A percentile compares a stretch with the other conserved stretches of the same genome.
Evolutionary conservation across 2,888 invertebrate species (phyloP).

Genomic region (Epistrophe eligans): DNA sequence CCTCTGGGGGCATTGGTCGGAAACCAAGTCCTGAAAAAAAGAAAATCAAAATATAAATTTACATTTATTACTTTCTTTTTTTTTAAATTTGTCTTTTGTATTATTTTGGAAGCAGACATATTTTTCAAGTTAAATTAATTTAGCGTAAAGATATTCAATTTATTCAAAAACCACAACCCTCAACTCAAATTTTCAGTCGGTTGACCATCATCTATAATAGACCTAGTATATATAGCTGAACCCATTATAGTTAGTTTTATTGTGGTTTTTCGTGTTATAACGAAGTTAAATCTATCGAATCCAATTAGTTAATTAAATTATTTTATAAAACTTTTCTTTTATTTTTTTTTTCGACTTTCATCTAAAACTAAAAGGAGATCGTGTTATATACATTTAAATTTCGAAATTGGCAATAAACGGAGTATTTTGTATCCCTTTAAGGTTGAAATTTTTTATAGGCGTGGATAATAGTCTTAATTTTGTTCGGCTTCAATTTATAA

Average conservation of each 20-base stretch:
- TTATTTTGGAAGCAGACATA: neutral
- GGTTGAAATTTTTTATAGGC: conserved; percentile 32
- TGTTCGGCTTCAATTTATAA: neutral
- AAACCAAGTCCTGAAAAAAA: conserved; percentile 93
- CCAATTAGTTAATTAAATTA: conserved; percentile 80
- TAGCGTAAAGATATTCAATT: conserved; percentile 17
- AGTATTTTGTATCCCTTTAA: conserved; percentile 12
- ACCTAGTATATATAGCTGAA: neutral
- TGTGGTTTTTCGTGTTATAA: conserved; percentile 49
- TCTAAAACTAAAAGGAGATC: conserved; percentile 10
- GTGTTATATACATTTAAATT: conserved; percentile 33
- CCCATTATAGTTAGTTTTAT: conserved; percentile 28
- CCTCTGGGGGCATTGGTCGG: conserved; percentile 96
- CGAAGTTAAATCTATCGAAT: conserved; percentile 74
- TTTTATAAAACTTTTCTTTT: conserved; percentile 37
- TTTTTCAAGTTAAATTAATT: conserved; percentile 43
- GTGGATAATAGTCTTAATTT: conserved; percentile 41
- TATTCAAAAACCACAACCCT: conserved; percentile 31
- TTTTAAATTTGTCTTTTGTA: no score
- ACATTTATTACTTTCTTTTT: neutral
- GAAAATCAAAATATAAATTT: conserved; percentile 41
- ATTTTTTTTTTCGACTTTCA: neutral
- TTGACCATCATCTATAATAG: neutral
- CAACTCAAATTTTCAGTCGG: neutral
- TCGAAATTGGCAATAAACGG: conserved; percentile 21